Percentiles rank a stretch among this genome's conserved stretches.
phyloP scores from a whole-genome alignment of 2,797 vertebrate genomes.

The Anguilla obscura region DNA sequence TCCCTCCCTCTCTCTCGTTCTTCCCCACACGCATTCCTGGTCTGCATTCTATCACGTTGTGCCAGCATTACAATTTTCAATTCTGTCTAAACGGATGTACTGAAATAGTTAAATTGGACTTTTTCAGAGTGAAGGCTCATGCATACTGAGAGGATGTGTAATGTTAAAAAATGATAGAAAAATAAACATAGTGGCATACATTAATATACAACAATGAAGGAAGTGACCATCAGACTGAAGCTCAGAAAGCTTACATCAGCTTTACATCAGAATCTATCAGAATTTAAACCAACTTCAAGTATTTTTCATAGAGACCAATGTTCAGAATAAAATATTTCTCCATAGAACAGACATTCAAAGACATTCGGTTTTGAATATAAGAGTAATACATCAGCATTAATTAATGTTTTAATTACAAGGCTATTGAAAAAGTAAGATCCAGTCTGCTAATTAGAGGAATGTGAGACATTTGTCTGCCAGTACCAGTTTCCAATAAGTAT shows the following conservation, averaged over 20 bases:
- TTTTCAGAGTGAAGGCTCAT: neutral
- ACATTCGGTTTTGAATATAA: conserved; percentile 8
- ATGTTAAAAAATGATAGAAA: neutral
- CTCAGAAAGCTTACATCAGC: conserved; percentile 14
- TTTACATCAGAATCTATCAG: neutral
- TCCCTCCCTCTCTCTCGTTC: neutral
- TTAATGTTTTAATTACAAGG: neutral
- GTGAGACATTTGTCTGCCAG: neutral
- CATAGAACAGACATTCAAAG: neutral
- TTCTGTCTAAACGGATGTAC: neutral
- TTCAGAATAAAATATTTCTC: conserved; percentile 9
- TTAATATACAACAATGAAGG: neutral
- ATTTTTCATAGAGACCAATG: neutral
- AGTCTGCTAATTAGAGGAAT: neutral
- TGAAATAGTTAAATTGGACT: neutral
- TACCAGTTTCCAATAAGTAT: neutral
- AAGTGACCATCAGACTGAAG: neutral
- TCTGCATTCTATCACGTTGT: neutral
- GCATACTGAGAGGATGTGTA: neutral
- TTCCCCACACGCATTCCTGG: neutral
- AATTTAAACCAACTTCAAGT: neutral
- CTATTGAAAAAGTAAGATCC: neutral
- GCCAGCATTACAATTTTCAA: neutral
- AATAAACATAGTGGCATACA: neutral
- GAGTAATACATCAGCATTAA: neutral